Base-by-base conservation (phyloP, 2,888 invertebrate species). In the Epistrophe eligans region DNA sequence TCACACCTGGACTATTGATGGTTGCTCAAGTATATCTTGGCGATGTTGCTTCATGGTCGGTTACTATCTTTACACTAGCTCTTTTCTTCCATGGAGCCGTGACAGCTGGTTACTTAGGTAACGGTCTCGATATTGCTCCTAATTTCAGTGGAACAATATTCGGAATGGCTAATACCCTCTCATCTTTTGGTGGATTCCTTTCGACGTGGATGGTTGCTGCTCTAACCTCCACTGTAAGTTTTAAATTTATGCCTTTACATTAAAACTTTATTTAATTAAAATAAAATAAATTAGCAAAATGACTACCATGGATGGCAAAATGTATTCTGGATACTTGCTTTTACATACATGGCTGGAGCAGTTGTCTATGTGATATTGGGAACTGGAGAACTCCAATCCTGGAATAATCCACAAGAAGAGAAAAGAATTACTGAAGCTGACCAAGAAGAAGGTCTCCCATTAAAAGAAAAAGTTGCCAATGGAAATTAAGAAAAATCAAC, bases 81-180 rank as follows among this genome's bases (percentile, higher is more conserved):
- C 93, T 97, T 32, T 97, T 97, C 88, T 95, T 97, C 90, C 97
- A 97, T 92, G 98, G 98, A 24, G 97, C 96, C 0, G 97, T 97
- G 17, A 97, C 97, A 0, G 97, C 96, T 11, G 97, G 97, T 0
- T 97, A 97, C 92, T 94, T 97, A 38, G 96, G 97, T 87, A 97
- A 97, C 91, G 97, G 97, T 13, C 93, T 98, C 32, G 97, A 98
- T 90, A 97, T 98, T 89, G 97, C 97, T 4, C 97, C 97, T 0
- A 97, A 97, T 92, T 98, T 97, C 91, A 97, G 97, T 79, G 95
- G 98, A 0, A 97, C 97, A 1, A 97, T 98, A 88, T 97, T 97
- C 92, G 97, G 97, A 50, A 93, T 98, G 94, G 97, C 97, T n/a
- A 97, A 97, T 91, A 97, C 97, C 0, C 92, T 97, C 76, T 97